These are phyloP conservation scores for Sebastes glaucus DNA, from an alignment of 2,797 vertebrate genomes.

Conservation along the genomic window DNA sequence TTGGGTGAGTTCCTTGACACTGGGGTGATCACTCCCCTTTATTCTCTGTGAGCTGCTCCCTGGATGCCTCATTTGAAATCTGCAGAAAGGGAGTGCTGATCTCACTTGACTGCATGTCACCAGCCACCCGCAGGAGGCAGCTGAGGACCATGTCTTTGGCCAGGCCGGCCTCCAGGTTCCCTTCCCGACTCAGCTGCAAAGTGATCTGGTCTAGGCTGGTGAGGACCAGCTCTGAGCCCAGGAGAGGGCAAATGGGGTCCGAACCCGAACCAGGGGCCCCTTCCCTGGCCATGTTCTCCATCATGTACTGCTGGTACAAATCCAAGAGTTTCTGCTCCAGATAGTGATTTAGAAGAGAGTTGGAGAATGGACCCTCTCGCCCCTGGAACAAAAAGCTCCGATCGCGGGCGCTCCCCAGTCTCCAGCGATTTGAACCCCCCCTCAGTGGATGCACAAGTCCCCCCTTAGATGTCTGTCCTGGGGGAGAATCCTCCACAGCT, in stretches of 20 bases:
- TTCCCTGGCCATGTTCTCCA: constrained; percentile 86
- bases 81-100: constrained; percentile 95
- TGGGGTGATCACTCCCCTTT: constrained; percentile 16
- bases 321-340: constrained; percentile 94
- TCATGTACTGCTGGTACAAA: constrained; percentile 93
- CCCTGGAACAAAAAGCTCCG: constrained; percentile 87
- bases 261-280: constrained; percentile 30
- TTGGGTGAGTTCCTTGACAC: constrained; percentile 9
- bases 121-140: constrained; percentile 89
- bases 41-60: constrained; percentile 37
- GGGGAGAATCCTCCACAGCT: constrained; percentile 83
- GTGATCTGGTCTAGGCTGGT: constrained; percentile 94
- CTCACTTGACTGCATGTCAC: constrained; percentile 89
- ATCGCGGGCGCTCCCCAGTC: constrained; percentile 83
- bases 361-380: constrained; percentile 90
- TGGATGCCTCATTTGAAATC: constrained; percentile 86
- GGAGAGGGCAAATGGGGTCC: constrained; percentile 82
- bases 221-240: constrained; percentile 92
- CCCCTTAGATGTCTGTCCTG: constrained; percentile 51
- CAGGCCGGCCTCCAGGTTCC: constrained; percentile 89
- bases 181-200: constrained; percentile 90
- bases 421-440: constrained; percentile 85
- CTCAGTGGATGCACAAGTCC: constrained; percentile 62
- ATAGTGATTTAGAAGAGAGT: constrained; percentile 92
- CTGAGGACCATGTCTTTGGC: constrained; percentile 96